Evolutionary conservation across 1,140 invertebrate genomes (phyloP), one percentile per base, ranked within the genome.

Genomic region (Gonioctena quinquepunctata): DNA sequence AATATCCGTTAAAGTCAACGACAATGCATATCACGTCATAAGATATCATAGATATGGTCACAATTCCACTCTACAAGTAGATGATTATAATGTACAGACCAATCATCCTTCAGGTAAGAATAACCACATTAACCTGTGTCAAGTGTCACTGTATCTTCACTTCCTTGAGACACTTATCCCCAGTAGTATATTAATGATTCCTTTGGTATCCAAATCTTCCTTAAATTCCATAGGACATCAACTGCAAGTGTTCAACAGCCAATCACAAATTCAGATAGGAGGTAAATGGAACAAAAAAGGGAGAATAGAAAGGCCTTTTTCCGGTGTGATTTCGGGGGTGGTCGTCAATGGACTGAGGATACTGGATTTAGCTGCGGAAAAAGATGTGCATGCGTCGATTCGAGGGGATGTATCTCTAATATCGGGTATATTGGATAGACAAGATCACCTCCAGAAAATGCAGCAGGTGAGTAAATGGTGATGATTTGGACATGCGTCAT

Each of bases 21-120:
- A 99, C 76, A 95, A 96, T 70, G 89, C 91, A 42, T 98, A 98
- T 83, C 96, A 99, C 83, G 94, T 98, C 13, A 89, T 98, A 0
- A 86, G 94, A 75, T 97, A 98, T 81, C 95, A 91, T 5, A 87
- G 96, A 64, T 91, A 90, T 26, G 96, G 95, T 26, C 90, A 94
- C 28, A 96, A 97, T 79, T 92, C 95, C 4, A 95, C 96, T 0
- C 85, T 99, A 18, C 95, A 98, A 83, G 84, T 99, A 4, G 96
- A 99, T 77, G 93, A 96, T 81, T 94, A 94, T 77, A 93, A 94
- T 81, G 89, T 95, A 1, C 93, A 93, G 79, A 90, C 91, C 0
- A 89, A 92, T 74, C 90, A 92, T 80, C 94, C 94, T 2, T 87
- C 89, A 83, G 92, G 93, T 94, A 83, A 50, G 22, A 7, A 7